A percentile compares a stretch with the other conserved stretches of the same genome.
These are phyloP conservation scores for Oithona nana DNA, from an alignment of 2,888 invertebrate species.

Conservation along the genomic window DNA sequence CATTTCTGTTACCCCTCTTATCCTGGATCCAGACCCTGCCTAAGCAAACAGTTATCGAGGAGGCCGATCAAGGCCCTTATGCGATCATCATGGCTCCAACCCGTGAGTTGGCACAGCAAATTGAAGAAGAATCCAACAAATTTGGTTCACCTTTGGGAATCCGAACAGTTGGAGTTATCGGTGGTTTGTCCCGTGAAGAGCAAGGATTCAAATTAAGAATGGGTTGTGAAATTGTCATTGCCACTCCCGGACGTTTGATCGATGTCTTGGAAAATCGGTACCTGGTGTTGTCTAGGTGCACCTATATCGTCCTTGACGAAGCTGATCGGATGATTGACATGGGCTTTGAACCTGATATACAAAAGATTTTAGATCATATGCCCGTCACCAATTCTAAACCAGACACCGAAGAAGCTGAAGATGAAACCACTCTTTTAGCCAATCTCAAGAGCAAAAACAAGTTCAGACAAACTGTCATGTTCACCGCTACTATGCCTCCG, in stretches of 20 bases:
- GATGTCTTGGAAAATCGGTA: conserved; percentile 97
- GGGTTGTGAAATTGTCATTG: conserved; percentile 98
- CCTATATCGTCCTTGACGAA: conserved; percentile 74
- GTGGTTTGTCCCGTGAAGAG: conserved; percentile 57
- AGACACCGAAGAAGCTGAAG: conserved; percentile 93
- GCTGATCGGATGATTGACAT: conserved; percentile 99
- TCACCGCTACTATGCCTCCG: conserved; percentile 98
- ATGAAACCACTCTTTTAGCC: conserved; percentile 57
- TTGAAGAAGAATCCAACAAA: conserved; percentile 94
- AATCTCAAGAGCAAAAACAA: conserved; percentile 93
- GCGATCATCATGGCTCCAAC: conserved; percentile 97
- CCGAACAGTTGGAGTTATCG: conserved; percentile 92
- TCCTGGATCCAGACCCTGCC: conserved; percentile 96
- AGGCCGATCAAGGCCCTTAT: conserved; percentile 88
- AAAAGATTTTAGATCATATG: conserved; percentile 85
- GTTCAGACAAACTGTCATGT: conserved; percentile 98
- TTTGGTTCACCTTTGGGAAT: conserved; percentile 85
- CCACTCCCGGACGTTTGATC: conserved; percentile 95
- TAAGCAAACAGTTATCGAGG: conserved; percentile 75
- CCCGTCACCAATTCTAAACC: conserved; percentile 96
- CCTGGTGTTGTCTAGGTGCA: conserved; percentile 86
- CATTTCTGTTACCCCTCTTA: conserved; percentile 87
- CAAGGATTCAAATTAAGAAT: conserved; percentile 88
- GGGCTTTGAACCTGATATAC: conserved; percentile 74
- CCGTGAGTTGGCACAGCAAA: conserved; percentile 97